Conservation (phyloP, 2,113 vertebrate species). For the Chaetops frenatus region DNA sequence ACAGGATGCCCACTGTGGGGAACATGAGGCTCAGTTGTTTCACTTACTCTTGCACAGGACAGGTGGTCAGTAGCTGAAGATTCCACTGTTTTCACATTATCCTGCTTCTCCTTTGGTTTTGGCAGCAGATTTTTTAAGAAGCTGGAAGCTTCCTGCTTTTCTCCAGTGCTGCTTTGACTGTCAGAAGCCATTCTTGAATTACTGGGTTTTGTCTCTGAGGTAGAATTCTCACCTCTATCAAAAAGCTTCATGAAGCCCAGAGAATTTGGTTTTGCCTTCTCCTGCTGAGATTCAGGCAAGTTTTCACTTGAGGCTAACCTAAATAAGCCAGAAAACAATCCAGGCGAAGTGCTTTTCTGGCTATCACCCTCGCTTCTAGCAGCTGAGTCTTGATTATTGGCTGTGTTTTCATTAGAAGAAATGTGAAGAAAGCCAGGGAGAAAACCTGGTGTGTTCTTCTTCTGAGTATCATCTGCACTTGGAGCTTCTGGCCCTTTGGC, state of each 20-base stretch:
- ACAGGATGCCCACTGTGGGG: background rate
- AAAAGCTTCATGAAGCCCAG: conserved; percentile 46
- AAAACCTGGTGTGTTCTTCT: conserved; percentile 57
- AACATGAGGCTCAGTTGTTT: background rate
- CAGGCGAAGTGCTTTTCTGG: conserved; percentile 38
- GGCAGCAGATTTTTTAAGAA: conserved; percentile 46
- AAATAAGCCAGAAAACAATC: conserved; percentile 68
- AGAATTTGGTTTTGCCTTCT: conserved; percentile 38
- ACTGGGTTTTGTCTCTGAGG: background rate
- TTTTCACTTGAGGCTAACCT: conserved; percentile 66
- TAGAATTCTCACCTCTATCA: conserved; percentile 38
- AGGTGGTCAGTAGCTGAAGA: background rate
- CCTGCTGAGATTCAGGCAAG: conserved; percentile 51
- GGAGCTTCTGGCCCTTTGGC: background rate
- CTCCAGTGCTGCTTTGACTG: background rate
- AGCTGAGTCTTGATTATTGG: conserved; percentile 36
- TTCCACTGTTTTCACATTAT: background rate
- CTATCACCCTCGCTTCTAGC: conserved; percentile 27
- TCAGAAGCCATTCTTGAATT: background rate
- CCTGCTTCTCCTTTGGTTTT: conserved; percentile 49
- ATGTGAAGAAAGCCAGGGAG: conserved; percentile 72
- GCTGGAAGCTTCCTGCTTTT: conserved; percentile 35
- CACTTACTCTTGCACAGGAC: background rate
- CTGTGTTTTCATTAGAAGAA: conserved; percentile 64
- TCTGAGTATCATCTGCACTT: background rate